These are phyloP conservation scores for Gambusia holbrooki DNA, from an alignment of 2,113 vertebrate species.

Conservation along the genomic window DNA sequence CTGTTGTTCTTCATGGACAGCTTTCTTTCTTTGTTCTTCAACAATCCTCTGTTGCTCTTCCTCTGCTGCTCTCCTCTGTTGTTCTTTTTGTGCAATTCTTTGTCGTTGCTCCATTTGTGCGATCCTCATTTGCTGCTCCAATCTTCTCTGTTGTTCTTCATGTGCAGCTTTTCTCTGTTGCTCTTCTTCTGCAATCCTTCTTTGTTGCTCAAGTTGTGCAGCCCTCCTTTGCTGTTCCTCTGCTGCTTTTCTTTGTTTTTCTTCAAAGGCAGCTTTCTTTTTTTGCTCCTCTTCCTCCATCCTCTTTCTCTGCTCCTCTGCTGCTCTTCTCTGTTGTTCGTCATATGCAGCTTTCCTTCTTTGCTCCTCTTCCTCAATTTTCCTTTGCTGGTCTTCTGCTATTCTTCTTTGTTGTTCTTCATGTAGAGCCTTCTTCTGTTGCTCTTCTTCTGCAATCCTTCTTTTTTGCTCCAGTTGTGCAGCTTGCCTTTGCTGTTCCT, in stretches of 20 bases:
- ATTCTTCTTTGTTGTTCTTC: neutral
- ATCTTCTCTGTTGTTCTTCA: neutral
- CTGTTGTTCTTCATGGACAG: neutral
- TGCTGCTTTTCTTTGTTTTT: constrained; percentile 8
- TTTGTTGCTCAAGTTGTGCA: neutral
- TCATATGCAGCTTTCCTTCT: neutral
- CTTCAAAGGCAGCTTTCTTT: neutral
- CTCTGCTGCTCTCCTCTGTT: neutral
- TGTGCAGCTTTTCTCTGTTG: constrained; percentile 7
- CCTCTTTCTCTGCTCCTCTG: neutral
- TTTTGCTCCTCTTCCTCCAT: constrained; percentile 2
- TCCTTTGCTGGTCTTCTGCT: constrained; percentile 3
- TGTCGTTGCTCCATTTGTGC: neutral
- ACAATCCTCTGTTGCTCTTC: neutral
- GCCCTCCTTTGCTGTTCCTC: constrained; percentile 17
- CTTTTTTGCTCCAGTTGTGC: constrained; percentile 5
- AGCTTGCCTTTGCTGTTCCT: neutral
- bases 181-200: neutral
- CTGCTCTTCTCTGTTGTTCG: neutral
- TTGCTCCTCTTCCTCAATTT: neutral
- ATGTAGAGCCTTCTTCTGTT: neutral
- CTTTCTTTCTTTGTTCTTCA: no score
- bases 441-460: neutral
- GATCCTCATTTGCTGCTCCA: no score
- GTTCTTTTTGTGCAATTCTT: neutral